phyloP scores from a whole-genome alignment of 1,140 invertebrate species.

The Pararge aegeria region DNA sequence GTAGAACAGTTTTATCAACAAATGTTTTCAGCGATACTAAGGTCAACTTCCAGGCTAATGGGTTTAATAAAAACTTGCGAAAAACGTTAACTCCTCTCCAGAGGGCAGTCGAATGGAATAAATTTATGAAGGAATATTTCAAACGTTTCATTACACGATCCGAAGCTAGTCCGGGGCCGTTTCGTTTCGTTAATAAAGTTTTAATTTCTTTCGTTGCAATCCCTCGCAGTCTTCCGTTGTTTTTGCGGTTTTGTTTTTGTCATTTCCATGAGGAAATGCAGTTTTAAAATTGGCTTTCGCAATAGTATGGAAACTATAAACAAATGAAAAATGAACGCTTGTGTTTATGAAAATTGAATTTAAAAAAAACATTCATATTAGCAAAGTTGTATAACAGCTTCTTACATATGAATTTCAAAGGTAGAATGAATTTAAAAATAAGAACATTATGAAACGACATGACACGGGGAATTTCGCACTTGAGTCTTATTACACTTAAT shows the following conservation, averaged over 20 bases:
- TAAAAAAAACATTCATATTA: too few relatives aligned
- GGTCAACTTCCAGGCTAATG: constrained; percentile 15
- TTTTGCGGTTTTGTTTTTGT: background rate
- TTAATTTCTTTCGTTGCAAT: constrained; percentile 19
- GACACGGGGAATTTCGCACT: too few relatives aligned
- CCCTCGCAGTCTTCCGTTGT: constrained; percentile 4
- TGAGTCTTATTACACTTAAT: too few relatives aligned
- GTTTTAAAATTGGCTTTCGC: background rate
- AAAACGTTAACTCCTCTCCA: constrained; percentile 29
- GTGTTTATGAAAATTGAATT: too few relatives aligned
- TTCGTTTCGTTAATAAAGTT: constrained; percentile 17
- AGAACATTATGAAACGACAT: too few relatives aligned
- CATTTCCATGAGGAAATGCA: background rate
- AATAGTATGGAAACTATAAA: background rate
- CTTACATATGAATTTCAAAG: too few relatives aligned
- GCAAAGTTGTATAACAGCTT: too few relatives aligned
- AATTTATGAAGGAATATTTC: constrained; percentile 33
- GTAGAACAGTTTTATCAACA: background rate
- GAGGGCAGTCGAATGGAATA: constrained; percentile 23
- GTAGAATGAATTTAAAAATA: too few relatives aligned
- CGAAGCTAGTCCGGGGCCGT: background rate
- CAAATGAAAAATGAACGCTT: background rate
- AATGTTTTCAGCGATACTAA: background rate
- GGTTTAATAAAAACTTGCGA: constrained; percentile 37
- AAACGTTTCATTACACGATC: constrained; percentile 27